Conservation (phyloP, 2,888 invertebrate species). For the Metalampra italica region DNA sequence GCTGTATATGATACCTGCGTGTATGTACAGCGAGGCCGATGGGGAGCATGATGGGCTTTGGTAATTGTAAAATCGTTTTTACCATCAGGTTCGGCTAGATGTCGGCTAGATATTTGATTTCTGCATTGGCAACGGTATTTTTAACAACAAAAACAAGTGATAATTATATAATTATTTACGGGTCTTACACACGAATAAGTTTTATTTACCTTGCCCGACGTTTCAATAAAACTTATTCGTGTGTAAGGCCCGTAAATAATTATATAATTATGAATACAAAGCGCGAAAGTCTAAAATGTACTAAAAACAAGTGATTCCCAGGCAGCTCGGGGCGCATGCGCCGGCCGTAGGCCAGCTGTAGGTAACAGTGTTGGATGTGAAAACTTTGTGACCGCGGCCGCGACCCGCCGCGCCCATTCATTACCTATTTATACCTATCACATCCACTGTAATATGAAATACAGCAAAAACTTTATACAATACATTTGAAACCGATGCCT, state of each 20-base stretch:
- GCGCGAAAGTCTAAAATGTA: too few relatives aligned
- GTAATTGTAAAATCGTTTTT: neutral
- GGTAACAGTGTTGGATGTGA: conserved; percentile 53
- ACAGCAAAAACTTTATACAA: neutral
- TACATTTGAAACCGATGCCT: neutral
- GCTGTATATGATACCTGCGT: conserved; percentile 9
- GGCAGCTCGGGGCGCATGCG: conserved; percentile 36
- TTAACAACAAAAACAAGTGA: too few relatives aligned
- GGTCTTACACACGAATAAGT: too few relatives aligned
- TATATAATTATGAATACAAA: too few relatives aligned
- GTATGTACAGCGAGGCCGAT: neutral
- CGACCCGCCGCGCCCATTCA: conserved; percentile 37
- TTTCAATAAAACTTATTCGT: too few relatives aligned
- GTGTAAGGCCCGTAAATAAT: too few relatives aligned
- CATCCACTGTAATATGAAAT: neutral
- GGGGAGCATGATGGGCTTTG: neutral
- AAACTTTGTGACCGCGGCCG: conserved; percentile 49
- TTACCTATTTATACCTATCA: conserved; percentile 8
- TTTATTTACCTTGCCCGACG: too few relatives aligned
- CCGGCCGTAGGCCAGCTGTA: conserved; percentile 25
- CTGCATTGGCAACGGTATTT: too few relatives aligned
- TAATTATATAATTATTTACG: too few relatives aligned
- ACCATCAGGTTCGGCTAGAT: too few relatives aligned
- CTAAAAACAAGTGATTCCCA: conserved; percentile 32
- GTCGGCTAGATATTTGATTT: too few relatives aligned